Evolutionary conservation across 2,888 invertebrate species (phyloP).

Genomic region (Liopterus haemorrhoidalis): DNA sequence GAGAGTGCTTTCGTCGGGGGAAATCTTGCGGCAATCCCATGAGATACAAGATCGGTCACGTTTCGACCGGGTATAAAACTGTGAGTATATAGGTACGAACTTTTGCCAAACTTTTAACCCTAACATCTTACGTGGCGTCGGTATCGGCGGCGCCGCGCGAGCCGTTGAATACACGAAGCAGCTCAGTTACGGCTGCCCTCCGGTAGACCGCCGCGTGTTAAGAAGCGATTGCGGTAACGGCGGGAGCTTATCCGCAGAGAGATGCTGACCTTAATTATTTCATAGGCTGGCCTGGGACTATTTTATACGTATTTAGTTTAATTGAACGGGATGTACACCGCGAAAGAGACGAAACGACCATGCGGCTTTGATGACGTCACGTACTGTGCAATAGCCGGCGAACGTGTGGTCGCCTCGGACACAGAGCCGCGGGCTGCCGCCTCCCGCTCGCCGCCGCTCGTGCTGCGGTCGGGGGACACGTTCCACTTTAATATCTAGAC

Average conservation of each 20-base stretch:
- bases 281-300: slow-evolving; percentile 29
- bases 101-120: slow-evolving; percentile 12
- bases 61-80: slow-evolving; percentile 34
- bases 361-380: slow-evolving; percentile 44
- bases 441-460: slow-evolving; percentile 32
- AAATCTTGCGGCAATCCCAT: slow-evolving; percentile 51
- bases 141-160: neutral
- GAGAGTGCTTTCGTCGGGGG: slow-evolving; percentile 55
- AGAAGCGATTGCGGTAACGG: slow-evolving; percentile 9
- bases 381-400: slow-evolving; percentile 43
- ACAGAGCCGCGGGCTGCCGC: slow-evolving; percentile 14
- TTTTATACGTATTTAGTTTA: slow-evolving; percentile 37
- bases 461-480: slow-evolving; percentile 46
- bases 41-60: slow-evolving; percentile 55
- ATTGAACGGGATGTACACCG: slow-evolving; percentile 28
- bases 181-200: slow-evolving; percentile 8
- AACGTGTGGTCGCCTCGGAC: slow-evolving; percentile 43
- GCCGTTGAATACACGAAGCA: neutral
- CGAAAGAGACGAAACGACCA: slow-evolving; percentile 27
- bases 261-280: slow-evolving; percentile 30
- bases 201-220: slow-evolving; percentile 10
- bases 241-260: slow-evolving; percentile 6
- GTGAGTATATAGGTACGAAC: slow-evolving; percentile 10
- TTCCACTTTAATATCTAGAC: slow-evolving; percentile 48
- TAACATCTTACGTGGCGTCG: slow-evolving; percentile 10